Evolutionary conservation across 2,113 vertebrate genomes (phyloP).

Genomic region (Chitala chitala): DNA sequence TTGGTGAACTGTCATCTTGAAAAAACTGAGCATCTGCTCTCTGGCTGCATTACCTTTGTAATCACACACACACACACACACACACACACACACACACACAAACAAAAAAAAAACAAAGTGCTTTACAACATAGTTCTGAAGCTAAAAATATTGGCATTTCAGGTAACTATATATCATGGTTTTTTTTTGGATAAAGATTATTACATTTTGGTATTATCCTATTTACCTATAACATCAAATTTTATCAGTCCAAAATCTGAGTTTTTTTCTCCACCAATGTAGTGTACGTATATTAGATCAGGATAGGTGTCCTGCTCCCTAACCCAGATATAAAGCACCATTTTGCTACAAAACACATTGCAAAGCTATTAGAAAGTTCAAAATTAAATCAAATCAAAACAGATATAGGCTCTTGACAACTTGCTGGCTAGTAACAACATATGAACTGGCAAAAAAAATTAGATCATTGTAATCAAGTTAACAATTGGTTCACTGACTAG

Average conservation of each 20-base stretch:
- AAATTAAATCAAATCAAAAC: background rate
- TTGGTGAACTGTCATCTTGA: background rate
- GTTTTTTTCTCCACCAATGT: background rate
- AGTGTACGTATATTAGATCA: slow-evolving; percentile 1
- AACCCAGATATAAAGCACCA: background rate
- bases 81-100: too few species aligned
- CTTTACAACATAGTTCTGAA: too few species aligned
- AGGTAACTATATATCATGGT: too few species aligned
- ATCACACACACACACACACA: too few species aligned
- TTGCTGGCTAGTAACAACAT: background rate
- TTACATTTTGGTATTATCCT: too few species aligned
- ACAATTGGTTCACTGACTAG: background rate
- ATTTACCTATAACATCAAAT: background rate
- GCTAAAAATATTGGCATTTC: too few species aligned
- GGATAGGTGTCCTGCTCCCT: background rate
- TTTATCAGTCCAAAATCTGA: background rate
- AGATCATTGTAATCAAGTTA: background rate
- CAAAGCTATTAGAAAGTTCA: background rate
- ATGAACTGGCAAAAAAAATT: background rate
- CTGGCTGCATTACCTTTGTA: background rate
- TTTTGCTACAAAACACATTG: slow-evolving; percentile 2
- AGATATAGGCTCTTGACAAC: background rate
- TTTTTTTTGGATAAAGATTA: too few species aligned
- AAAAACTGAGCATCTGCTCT: too few species aligned
- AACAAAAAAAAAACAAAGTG: too few species aligned